Conservation (phyloP, 2,113 vertebrate genomes). For the Sebastes schlegelii region DNA sequence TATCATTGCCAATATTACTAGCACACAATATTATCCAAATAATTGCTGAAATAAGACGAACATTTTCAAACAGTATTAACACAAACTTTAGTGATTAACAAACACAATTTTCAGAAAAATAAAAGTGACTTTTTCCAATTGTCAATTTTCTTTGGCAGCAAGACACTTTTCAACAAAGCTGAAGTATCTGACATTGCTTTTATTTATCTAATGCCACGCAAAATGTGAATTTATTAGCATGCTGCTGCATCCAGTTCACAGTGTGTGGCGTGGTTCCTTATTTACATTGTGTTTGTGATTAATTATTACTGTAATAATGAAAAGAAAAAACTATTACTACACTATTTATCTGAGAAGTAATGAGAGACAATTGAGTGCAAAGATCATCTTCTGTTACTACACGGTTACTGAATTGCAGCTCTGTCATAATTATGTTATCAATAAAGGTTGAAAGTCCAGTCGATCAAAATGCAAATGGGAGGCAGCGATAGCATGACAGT, state of each 20-base stretch:
- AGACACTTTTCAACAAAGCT: background rate
- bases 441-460: background rate
- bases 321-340: background rate
- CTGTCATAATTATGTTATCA: background rate
- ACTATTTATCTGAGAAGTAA: background rate
- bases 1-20: background rate
- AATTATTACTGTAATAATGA: background rate
- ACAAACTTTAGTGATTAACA: background rate
- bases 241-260: background rate
- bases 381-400: background rate
- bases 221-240: background rate
- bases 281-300: background rate
- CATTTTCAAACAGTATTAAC: background rate
- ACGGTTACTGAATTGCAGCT: background rate
- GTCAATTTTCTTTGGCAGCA: background rate
- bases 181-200: background rate
- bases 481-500: background rate
- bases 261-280: background rate
- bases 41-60: background rate
- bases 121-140: background rate
- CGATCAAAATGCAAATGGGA: constrained; percentile 7
- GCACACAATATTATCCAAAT: background rate
- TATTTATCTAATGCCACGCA: background rate
- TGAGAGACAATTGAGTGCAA: background rate
- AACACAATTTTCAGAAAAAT: background rate